These are phyloP conservation scores for Menidia beryllina DNA, from an alignment of 2,113 vertebrate species.

Conservation along the genomic window DNA sequence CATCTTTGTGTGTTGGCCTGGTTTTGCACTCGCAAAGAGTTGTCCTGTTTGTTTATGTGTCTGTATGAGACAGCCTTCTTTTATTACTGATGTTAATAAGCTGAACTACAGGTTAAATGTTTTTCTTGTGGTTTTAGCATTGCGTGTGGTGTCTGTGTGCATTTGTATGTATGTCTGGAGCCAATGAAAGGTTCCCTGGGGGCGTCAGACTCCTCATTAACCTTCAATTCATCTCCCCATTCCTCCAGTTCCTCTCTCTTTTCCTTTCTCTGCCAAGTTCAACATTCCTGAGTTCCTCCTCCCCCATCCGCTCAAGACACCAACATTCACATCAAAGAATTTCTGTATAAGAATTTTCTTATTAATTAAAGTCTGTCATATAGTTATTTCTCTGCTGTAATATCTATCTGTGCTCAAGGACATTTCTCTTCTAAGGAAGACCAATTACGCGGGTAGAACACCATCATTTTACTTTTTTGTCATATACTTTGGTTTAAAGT, in stretches of 20 bases:
- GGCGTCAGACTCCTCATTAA: conserved; percentile 73
- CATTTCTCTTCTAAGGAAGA: conserved; percentile 11
- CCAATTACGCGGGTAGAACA: not conserved
- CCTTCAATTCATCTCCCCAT: conserved; percentile 62
- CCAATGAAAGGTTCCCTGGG: conserved; percentile 50
- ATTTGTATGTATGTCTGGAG: conserved; percentile 63
- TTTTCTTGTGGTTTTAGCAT: conserved; percentile 63
- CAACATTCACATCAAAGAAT: conserved; percentile 53
- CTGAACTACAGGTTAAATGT: conserved; percentile 57
- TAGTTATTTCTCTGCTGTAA: not conserved
- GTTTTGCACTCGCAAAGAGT: conserved; percentile 37
- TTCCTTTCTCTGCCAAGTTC: conserved; percentile 33
- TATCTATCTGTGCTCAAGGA: conserved; percentile 22
- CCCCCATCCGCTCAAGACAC: conserved; percentile 7
- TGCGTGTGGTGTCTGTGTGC: conserved; percentile 49
- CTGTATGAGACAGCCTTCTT: conserved; percentile 62
- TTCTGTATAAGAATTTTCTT: conserved; percentile 13
- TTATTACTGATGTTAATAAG: conserved; percentile 65
- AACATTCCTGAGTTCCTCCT: conserved; percentile 24
- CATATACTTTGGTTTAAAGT: conserved; percentile 6
- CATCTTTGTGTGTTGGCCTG: conserved; percentile 15
- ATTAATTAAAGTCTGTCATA: conserved; percentile 12
- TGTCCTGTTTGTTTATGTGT: conserved; percentile 48
- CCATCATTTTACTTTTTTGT: conserved; percentile 1
- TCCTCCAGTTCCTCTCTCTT: conserved; percentile 44